Base-by-base conservation (phyloP, 2,797 vertebrate species). In the Eutrigla gurnardus region DNA sequence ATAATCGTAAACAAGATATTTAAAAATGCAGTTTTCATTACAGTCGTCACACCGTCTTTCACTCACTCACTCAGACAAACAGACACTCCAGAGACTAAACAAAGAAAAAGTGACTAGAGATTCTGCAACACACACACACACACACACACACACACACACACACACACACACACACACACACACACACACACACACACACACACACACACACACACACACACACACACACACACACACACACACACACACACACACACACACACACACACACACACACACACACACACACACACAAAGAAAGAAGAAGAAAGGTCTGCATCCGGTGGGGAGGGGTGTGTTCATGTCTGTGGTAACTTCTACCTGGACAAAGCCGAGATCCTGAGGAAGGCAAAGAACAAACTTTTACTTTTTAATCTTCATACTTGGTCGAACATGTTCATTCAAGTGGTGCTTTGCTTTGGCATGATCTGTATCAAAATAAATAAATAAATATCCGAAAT, bases 351-450 rank as follows among this genome's bases (percentile, higher is more conserved):
- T 85, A 90, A 88, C 86, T 94, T 95, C 94, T 95, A 95, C 92
- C 94, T 95, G 86, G 94, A 93, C 81, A 92, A 77, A 58, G 91
- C 84, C 14, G 94, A 86, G 80, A 95, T 95, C 91, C 95, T 95
- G 82, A 49, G 40, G 65, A 72, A 47, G 12, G 46, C 17, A 74
- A 71, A 55, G 3, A 62, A 52, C 11, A 71, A 55, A 36, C 2
- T 0, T 5, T 64, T n/a, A 49, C 10, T 58, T 62, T 73, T 33
- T 32, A 45, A 33, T 32, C 35, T 63, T 8, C 12, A 60, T 1
- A 59, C 15, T 15, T 15, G 3, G 12, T 3, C 4, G 25, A 37
- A 46, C 1, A 42, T 1, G 10, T 18, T 57, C 2, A 15, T 32
- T 60, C 14, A 61, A 40, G 14, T 3, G n/a, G 15, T 1, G 0